Percentiles rank a stretch among this genome's conserved stretches.
Conservation (phyloP, 2,888 invertebrate species). For the Punctoribates punctum region DNA sequence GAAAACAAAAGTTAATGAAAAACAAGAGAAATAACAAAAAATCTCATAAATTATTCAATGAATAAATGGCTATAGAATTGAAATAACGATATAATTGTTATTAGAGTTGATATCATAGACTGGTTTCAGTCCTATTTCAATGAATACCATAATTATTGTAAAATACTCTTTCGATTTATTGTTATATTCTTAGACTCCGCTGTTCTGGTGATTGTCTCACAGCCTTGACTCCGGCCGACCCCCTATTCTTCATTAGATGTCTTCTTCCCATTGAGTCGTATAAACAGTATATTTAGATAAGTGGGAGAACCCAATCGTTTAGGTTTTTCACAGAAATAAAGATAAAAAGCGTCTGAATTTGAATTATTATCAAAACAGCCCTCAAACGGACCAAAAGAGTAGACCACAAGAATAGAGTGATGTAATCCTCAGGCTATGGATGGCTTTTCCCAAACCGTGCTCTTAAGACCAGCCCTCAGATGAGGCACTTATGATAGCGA, state of each 20-base stretch:
- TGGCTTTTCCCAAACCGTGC: not conserved
- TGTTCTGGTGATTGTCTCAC: not conserved
- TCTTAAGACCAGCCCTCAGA: not conserved
- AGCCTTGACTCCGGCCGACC: not conserved
- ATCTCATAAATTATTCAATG: no score
- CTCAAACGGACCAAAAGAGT: not conserved
- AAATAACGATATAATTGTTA: no score
- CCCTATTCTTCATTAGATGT: not conserved
- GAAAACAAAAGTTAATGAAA: no score
- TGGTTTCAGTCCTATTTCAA: no score
- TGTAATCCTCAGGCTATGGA: not conserved
- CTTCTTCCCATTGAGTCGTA: not conserved
- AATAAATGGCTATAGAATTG: no score
- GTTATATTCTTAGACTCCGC: no score
- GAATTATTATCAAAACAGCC: not conserved
- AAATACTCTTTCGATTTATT: no score
- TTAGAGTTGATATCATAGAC: no score
- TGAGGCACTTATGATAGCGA: not conserved
- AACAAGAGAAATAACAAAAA: no score
- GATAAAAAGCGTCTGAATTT: not conserved
- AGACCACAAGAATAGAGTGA: not conserved
- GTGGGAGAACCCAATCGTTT: slow-evolving; percentile 9
- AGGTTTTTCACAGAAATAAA: slow-evolving; percentile 6
- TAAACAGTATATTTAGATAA: not conserved
- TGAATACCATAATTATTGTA: no score